Evolutionary conservation across 2,113 vertebrate genomes (phyloP), one percentile per base, ranked within the genome.

Genomic region (Pterocles gutturalis): DNA sequence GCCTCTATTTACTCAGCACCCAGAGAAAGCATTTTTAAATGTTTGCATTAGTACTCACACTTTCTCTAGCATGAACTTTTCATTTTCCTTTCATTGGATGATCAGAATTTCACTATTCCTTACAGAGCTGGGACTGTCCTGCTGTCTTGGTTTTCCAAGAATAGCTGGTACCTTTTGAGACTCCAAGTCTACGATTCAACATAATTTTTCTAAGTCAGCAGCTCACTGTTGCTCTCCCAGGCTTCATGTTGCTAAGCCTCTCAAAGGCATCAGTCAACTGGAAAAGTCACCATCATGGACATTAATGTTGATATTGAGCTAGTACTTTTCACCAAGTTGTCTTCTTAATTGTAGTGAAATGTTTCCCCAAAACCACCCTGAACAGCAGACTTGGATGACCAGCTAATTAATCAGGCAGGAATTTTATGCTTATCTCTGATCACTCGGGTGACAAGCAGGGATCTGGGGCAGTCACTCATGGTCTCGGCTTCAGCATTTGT

Each of bases 401-500:
- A 38, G 20, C 22, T 54, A 17, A 26, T 29, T 28, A 49, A 17
- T 8, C 33, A 53, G n/a, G 38, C 1, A n/a, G 34, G 49, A 38
- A 55, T 48, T 21, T 46, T 19, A 1, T 41, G 3, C 29, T n/a
- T 34, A 13, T 34, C 25, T 54, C 60, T 61, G 66, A 45, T 34
- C 18, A 13, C n/a, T 25, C 11, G 17, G 41, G n/a, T 17, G 41
- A 33, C 41, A 77, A 24, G 9, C 26, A 24, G 7, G 28, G 38
- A 64, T 14, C 13, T 60, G 48, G 43, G 53, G 18, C 7, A 45
- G 28, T 10, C 2, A 0, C 13, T 76, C 24, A 34, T 1, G 7
- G 28, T 78, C 72, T 79, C 1, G 0, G 36, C 13, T 82, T 58
- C 49, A 22, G 26, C 1, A 1, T 26, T 65, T 8, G 1, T 6